A percentile compares a stretch with the other conserved stretches of the same genome.
Conservation (phyloP, 2,797 vertebrate species). For the Syngnathus acus region DNA sequence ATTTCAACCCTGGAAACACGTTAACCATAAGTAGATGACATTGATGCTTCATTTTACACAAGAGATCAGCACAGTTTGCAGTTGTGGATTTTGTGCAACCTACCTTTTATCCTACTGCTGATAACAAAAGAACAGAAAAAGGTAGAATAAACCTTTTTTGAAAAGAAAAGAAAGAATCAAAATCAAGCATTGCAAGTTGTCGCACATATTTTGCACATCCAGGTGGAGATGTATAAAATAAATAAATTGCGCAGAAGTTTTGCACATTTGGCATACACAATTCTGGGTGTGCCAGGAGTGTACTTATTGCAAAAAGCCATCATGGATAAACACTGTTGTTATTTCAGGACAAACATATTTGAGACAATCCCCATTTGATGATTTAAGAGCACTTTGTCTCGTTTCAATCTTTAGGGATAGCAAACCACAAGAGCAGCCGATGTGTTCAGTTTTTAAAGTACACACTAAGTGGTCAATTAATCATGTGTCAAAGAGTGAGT, state of each 20-base stretch:
- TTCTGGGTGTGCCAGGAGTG: neutral
- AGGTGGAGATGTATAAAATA: too few relatives aligned
- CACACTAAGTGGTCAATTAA: conserved; percentile 29
- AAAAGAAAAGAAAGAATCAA: too few relatives aligned
- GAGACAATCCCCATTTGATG: conserved; percentile 1
- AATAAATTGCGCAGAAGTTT: neutral
- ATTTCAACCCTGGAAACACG: too few relatives aligned
- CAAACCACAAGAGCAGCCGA: conserved; percentile 14
- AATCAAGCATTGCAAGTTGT: too few relatives aligned
- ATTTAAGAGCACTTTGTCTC: conserved; percentile 12
- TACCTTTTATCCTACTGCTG: too few relatives aligned
- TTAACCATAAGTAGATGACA: too few relatives aligned
- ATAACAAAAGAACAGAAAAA: too few relatives aligned
- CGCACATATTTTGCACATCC: too few relatives aligned
- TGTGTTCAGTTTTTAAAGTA: conserved; percentile 28
- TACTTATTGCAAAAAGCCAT: conserved; percentile 1
- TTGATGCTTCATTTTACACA: too few relatives aligned
- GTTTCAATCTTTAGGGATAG: conserved; percentile 10
- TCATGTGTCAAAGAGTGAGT: conserved; percentile 19
- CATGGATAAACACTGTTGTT: conserved; percentile 9
- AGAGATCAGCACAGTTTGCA: too few relatives aligned
- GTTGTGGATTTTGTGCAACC: too few relatives aligned
- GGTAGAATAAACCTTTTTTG: too few relatives aligned
- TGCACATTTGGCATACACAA: neutral
- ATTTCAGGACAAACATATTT: neutral